phyloP scores from a whole-genome alignment of 2,797 vertebrate species.

The Girardinus metallicus region DNA sequence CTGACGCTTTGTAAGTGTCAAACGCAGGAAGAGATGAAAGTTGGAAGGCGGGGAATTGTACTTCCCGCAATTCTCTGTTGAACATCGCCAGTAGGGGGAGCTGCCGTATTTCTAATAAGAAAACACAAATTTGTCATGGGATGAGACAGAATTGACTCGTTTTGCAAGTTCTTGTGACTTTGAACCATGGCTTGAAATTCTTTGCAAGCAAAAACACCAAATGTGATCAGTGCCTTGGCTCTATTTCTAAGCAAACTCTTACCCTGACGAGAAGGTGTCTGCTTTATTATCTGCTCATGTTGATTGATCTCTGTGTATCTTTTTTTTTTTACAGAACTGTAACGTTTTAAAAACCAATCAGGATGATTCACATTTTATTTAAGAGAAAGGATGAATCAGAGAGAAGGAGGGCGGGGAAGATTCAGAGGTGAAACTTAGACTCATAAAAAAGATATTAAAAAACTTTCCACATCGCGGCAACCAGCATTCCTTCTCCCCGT shows the following conservation, averaged over 20 bases:
- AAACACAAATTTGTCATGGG: neutral
- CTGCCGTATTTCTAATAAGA: slow-evolving; percentile 75
- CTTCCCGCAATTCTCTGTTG: slow-evolving; percentile 22
- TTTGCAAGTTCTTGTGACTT: slow-evolving; percentile 27
- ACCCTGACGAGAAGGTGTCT: slow-evolving; percentile 12
- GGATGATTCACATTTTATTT: slow-evolving; percentile 43
- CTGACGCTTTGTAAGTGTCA: slow-evolving; percentile 47
- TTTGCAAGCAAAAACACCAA: slow-evolving; percentile 35
- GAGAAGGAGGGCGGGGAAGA: neutral
- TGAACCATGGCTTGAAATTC: slow-evolving; percentile 35
- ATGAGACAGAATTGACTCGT: slow-evolving; percentile 19
- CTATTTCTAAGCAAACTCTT: slow-evolving; percentile 17
- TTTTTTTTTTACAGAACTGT: slow-evolving; percentile 13
- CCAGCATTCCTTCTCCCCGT: slow-evolving; percentile 44
- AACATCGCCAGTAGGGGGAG: slow-evolving; percentile 75
- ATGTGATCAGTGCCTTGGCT: slow-evolving; percentile 9
- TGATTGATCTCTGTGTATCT: slow-evolving; percentile 23
- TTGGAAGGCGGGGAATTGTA: slow-evolving; percentile 31
- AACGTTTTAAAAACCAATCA: slow-evolving; percentile 48
- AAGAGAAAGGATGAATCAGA: neutral
- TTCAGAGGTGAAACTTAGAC: slow-evolving; percentile 13
- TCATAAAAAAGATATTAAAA: slow-evolving; percentile 54
- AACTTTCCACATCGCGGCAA: slow-evolving; percentile 58
- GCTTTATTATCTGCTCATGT: neutral
- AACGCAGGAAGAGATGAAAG: slow-evolving; percentile 30